Base-by-base conservation (phyloP, 2,797 vertebrate species). In the Orientallactaga sibirica region DNA sequence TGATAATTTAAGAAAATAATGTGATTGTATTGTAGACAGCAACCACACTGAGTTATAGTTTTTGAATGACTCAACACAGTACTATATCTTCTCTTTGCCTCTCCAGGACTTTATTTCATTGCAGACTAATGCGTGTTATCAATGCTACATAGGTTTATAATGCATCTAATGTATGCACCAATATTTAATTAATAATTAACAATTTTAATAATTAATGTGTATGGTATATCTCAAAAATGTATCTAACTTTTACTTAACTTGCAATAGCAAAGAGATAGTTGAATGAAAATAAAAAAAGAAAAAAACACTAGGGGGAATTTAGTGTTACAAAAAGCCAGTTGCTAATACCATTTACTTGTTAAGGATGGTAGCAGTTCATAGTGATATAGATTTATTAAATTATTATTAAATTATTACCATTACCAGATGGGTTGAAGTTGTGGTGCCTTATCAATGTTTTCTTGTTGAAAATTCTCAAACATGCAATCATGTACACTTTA, bases 1-100 rank as follows among this genome's bases (percentile, higher is more conserved):
- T 94, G 97, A 96, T 79, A 96, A 80, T 70, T 79, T 91, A 94
- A 96, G 76, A 92, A 96, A 95, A 87, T 93, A 93, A 88, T 78
- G 20, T 43, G 84, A 81, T 11, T 29, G 4, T 22, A 83, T 81
- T 91, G n/a, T 75, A 27, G n/a, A 67, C 27, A 71, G 9, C 27
- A 79, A 68, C 37, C 0, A 25, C 3, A 25, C 22, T 83, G 22
- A 66, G 25, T 73, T 64, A 29, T 48, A 78, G 48, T 88, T 90
- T 73, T 76, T 79, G 48, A 97, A 43, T 90, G 82, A 90, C 74
- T 88, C 75, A 84, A 96, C 61, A 82, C 33, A 93, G 41, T 95
- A 96, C 95, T 88, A 80, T 78, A 90, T 79, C 93, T 68, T 94
- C 76, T 79, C 85, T 90, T 2, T 68, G 73, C 11, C 55, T 81